Conservation (phyloP, 2,888 invertebrate genomes). For the Aleiodes testaceus region DNA sequence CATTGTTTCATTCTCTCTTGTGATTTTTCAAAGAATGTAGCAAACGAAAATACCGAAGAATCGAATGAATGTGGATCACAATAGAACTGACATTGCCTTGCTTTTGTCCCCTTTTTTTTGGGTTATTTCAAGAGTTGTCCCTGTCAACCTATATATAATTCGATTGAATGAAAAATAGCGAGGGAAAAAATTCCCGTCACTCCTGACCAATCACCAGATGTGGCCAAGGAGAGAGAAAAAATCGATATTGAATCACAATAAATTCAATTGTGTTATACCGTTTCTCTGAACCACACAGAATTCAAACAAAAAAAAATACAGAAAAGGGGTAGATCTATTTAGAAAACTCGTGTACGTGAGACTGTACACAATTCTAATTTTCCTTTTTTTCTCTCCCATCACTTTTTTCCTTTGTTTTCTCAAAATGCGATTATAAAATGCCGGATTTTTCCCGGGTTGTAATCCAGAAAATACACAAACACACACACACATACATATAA, state of each 20-base stretch:
- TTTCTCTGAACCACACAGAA: not conserved
- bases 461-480: conserved; percentile 12
- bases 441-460: not conserved
- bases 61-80: conserved; percentile 8
- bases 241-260: conserved; percentile 2
- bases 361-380: not conserved
- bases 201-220: conserved; percentile 6
- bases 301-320: not conserved
- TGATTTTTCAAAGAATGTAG: conserved; percentile 17
- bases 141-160: not conserved
- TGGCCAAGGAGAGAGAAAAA: not conserved
- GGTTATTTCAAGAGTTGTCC: not conserved
- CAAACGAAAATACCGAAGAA: conserved; percentile 11
- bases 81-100: conserved; percentile 21
- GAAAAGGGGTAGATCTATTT: not conserved
- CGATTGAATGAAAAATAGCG: not conserved
- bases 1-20: conserved; percentile 8
- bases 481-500: not conserved
- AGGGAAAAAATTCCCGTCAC: conserved; percentile 8
- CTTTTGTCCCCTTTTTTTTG: not conserved
- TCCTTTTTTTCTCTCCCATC: not conserved
- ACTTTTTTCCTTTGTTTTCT: not conserved
- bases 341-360: not conserved
- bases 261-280: not conserved
- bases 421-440: conserved; percentile 8